Base-by-base conservation (phyloP, 35 echinoderm and acorn worm species). In the Stichopus chloronotus region DNA sequence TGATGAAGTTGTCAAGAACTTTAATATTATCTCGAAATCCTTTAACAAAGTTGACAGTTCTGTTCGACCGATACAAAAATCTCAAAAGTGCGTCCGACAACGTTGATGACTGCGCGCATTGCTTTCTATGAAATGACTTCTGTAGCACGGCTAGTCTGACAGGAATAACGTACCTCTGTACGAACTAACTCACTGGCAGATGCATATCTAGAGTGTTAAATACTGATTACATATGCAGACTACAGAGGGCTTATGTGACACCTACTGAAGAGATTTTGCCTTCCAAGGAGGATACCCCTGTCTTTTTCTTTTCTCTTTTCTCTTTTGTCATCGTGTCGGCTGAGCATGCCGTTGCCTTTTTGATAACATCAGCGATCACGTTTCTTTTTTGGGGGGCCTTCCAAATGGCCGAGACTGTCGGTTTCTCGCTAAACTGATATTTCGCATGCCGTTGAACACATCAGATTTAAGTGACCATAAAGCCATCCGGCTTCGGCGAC, bases 391-490 rank as follows among this genome's bases (percentile, higher is more conserved):
- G 7, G 19, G 69, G 69, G 69, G 69, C 69, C 69, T 74, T 22
- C 69, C 6, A n/a, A 74, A 74, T n/a, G 8, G 59, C 17, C 19
- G 17, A 21, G 22, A n/a, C 22, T 20, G 6, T 11, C 61, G 69
- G 19, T 74, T 74, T 74, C 22, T 20, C 22, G 17, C 17, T 20
- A 19, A 74, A 74, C 19, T 20, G 19, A 21, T 20, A 20, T 20
- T 74, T 20, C 17, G 69, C 22, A 74, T 14, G 69, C 69, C 22
- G 69, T 74, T 19, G 69, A 74, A 74, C 69, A 19, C 69, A 74
- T 74, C 69, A 74, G 69, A 16, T 16, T 74, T 74, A 74, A 74
- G 69, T 74, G 69, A 7, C 69, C 69, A 74, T 74, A 74, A 74
- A 74, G 69, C n/a, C 69, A 74, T 74, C 69, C 69, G 69, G 69